phyloP scores from a whole-genome alignment of 2,113 vertebrate species.

The Galbula dea region DNA sequence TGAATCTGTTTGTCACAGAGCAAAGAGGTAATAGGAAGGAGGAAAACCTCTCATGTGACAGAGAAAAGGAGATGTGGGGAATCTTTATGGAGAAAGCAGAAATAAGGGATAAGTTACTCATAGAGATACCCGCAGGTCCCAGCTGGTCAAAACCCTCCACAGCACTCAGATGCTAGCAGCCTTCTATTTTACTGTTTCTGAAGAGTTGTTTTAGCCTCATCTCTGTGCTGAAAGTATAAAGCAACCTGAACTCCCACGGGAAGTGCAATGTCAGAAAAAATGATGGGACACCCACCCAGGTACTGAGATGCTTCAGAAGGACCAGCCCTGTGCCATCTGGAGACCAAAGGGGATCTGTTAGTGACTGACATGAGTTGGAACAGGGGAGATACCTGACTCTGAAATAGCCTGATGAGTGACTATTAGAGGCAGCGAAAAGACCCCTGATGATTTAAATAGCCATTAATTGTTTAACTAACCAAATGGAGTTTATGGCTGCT shows the following conservation, averaged over 20 bases:
- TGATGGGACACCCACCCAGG: background rate
- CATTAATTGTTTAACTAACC: background rate
- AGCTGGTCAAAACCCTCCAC: background rate
- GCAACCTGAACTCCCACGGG: background rate
- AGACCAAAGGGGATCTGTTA: background rate
- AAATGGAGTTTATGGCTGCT: background rate
- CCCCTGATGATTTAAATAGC: background rate
- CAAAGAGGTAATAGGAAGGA: background rate
- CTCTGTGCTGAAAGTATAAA: background rate
- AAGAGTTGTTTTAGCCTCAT: background rate
- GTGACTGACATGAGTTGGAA: background rate
- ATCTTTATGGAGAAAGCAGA: background rate
- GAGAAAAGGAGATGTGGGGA: background rate
- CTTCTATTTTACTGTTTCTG: background rate
- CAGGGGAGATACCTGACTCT: background rate
- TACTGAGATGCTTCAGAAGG: background rate
- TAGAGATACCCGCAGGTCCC: fast-evolving
- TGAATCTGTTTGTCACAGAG: background rate
- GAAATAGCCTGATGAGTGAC: background rate
- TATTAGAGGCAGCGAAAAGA: background rate
- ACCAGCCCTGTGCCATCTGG: background rate
- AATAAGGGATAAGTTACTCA: background rate
- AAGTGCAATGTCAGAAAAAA: background rate
- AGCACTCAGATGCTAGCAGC: background rate
- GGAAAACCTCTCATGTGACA: background rate